Evolutionary conservation across 53 echinoderm and acorn worm genomes (phyloP), one percentile per base, ranked within the genome.

Genomic region (Zoroaster sp.): DNA sequence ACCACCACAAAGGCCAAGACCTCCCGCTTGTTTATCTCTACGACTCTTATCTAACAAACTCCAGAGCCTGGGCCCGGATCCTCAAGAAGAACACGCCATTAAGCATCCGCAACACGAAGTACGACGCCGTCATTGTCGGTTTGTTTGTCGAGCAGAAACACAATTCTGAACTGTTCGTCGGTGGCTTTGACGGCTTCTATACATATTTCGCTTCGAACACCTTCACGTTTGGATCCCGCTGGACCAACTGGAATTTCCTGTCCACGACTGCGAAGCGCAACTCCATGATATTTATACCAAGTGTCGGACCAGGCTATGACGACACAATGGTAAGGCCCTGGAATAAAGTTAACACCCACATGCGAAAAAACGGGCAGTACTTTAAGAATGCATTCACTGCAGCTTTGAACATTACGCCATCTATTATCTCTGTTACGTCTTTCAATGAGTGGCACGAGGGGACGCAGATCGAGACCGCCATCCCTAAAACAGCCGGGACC

Each of bases 391-490:
- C 94, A 6, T 95, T 97, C 38, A 81, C 74, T 32, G 80, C 95
- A 0, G 97, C 97, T 0, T 18, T 93, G 66, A 40, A 90, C 13
- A 69, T 87, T 2, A 87, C 83, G 5, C 95, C 95, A 34, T 52
- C 83, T 12, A 76, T 97, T 2, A 89, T 97, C 7, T 95, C 97
- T 14, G 90, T 97, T 20, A 97, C 97, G 2, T 97, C 97, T 13
- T 97, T 92, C 69, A 97, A 97, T 63, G 97, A 97, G 74, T 97
- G 97, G 97, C 97, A 97, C 37, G 97, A 97, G 35, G 97, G 97
- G 1, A 94, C 94, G 5, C 97, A 97, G 81, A 97, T 97, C 45
- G 97, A 97, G 70, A 69, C 66, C 5, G 95, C 97, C 7, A 78
- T 94, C 1, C 95, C 96, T 4, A 89, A 93, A 43, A 18, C 83